Percentiles rank a stretch among this genome's conserved stretches.
Conservation (phyloP, 2,888 invertebrate genomes). For the Orgyia antiqua region DNA sequence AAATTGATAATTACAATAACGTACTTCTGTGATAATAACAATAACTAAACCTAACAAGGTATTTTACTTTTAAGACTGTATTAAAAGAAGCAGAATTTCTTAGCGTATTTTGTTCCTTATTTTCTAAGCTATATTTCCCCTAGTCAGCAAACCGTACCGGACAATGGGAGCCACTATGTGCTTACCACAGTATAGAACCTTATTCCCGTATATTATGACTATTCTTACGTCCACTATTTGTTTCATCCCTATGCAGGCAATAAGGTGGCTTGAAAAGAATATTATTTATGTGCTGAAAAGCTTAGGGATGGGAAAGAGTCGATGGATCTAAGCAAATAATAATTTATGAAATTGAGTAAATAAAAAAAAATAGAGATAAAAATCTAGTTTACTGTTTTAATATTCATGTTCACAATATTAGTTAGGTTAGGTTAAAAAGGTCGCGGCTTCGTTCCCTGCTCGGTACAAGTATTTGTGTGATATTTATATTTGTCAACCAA, state of each 20-base stretch:
- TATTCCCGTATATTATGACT: constrained; percentile 43
- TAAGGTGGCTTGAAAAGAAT: constrained; percentile 62
- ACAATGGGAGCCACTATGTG: constrained; percentile 53
- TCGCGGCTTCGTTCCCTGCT: no score
- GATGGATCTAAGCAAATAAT: no score
- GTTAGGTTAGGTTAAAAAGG: no score
- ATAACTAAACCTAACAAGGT: no score
- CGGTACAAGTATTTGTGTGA: no score
- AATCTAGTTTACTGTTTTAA: no score
- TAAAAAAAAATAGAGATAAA: no score
- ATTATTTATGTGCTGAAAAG: constrained; percentile 63
- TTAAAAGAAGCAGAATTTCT: constrained; percentile 22
- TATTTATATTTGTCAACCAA: no score
- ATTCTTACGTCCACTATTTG: constrained; percentile 53
- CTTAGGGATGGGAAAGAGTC: constrained; percentile 15
- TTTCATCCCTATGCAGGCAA: constrained; percentile 50
- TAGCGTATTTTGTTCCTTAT: constrained; percentile 18
- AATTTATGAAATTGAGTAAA: no score
- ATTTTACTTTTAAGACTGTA: constrained; percentile 12
- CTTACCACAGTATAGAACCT: constrained; percentile 18
- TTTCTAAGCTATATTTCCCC: constrained; percentile 39
- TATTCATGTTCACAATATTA: no score
- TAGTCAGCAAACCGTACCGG: constrained; percentile 50
- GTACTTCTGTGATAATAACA: no score
- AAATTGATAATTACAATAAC: no score